phyloP scores from a whole-genome alignment of 2,797 vertebrate genomes.

The Falco novaeseelandiae region DNA sequence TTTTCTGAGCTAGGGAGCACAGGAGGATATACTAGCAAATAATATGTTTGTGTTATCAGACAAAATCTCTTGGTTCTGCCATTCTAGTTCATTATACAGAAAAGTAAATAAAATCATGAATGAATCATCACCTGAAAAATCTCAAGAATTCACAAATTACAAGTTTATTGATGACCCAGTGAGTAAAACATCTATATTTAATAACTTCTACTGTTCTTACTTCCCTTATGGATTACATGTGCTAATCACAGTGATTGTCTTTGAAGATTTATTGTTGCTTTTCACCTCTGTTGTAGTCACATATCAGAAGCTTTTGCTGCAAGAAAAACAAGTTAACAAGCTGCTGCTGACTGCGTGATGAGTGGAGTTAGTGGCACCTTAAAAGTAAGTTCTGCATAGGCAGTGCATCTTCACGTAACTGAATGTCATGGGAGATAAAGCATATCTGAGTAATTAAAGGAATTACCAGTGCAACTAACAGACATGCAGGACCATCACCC shows the following conservation, averaged over 20 bases:
- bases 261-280: neutral
- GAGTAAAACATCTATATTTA: conserved; percentile 4
- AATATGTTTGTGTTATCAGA: neutral
- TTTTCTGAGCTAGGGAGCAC: neutral
- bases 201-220: neutral
- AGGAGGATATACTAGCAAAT: neutral
- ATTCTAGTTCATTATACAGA: neutral
- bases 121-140: neutral
- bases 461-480: neutral
- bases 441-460: neutral
- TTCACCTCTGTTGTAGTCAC: neutral
- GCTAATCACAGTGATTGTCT: neutral
- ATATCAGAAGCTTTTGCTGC: neutral
- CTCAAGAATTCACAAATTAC: conserved; percentile 2
- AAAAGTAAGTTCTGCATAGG: neutral
- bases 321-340: neutral
- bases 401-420: neutral
- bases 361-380: neutral
- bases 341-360: neutral
- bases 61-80: neutral
- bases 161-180: neutral
- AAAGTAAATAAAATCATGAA: conserved; percentile 13
- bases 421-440: neutral
- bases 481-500: neutral
- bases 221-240: neutral